These are phyloP conservation scores for Aurelia aurita complex sp. Pacific DNA, from an alignment of 30 jellyfish, hydroid and myxozoan genomes.

Conservation along the genomic window DNA sequence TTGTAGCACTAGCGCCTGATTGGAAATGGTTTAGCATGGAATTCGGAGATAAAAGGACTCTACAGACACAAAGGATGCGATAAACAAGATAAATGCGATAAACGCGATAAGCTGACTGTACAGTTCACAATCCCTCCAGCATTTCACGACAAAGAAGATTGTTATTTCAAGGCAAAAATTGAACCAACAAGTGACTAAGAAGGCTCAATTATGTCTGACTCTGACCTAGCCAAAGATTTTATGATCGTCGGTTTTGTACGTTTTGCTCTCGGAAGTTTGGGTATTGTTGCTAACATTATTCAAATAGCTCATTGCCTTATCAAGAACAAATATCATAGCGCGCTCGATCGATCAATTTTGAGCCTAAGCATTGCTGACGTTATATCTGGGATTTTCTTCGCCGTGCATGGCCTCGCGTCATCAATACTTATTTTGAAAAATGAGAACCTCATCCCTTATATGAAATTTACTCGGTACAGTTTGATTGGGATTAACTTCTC, in stretches of 20 bases:
- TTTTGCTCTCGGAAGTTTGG: slow-evolving; percentile 20
- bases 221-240: not conserved
- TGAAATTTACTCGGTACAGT: not conserved
- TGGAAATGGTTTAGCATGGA: too few relatives aligned
- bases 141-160: too few relatives aligned
- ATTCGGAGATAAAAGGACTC: too few relatives aligned
- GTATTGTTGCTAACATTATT: slow-evolving; percentile 10
- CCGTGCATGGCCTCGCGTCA: not conserved
- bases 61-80: too few relatives aligned
- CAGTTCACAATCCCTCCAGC: too few relatives aligned
- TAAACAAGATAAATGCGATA: too few relatives aligned
- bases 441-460: not conserved
- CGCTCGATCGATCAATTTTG: slow-evolving; percentile 16
- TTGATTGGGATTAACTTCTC: slow-evolving; percentile 27
- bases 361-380: slow-evolving; percentile 35
- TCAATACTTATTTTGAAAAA: not conserved
- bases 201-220: too few relatives aligned
- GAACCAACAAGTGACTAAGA: too few relatives aligned
- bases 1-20: too few relatives aligned
- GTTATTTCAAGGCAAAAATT: too few relatives aligned
- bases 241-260: slow-evolving; percentile 21
- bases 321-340: slow-evolving; percentile 15
- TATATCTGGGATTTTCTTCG: not conserved
- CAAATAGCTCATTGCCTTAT: not conserved
- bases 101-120: too few relatives aligned